Percentiles rank a stretch among this genome's conserved stretches.
Evolutionary conservation across 2,113 vertebrate genomes (phyloP).

Genomic region (Cavia aperea): DNA sequence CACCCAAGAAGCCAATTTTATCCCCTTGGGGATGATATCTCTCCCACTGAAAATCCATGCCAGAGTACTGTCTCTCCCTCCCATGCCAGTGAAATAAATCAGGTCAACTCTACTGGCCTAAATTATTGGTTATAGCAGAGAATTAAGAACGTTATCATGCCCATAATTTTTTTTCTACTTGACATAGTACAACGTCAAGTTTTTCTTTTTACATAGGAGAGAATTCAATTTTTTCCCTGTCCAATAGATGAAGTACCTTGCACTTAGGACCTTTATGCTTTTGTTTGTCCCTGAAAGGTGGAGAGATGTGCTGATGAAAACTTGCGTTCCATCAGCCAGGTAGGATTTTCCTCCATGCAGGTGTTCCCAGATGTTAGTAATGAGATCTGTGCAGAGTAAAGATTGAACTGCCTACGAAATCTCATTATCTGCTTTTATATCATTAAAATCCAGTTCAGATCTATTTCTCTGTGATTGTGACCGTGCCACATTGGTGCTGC

Average conservation of each 20-base stretch:
- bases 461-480: slow-evolving; percentile 72
- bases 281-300: background rate
- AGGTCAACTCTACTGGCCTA: background rate
- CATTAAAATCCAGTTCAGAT: slow-evolving; percentile 72
- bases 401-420: background rate
- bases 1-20: background rate
- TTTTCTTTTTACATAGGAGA: background rate
- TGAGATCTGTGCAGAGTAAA: slow-evolving; percentile 22
- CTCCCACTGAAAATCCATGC: background rate
- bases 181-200: background rate
- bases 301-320: background rate
- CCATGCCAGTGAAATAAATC: background rate
- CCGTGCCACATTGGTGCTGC: slow-evolving; percentile 30
- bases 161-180: background rate
- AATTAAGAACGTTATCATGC: background rate
- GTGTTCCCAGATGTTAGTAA: background rate
- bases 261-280: background rate
- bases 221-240: background rate
- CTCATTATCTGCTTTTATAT: slow-evolving; percentile 19
- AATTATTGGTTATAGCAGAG: background rate
- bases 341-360: background rate
- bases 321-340: background rate
- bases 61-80: background rate
- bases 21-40: background rate
- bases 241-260: background rate